phyloP scores from a whole-genome alignment of 2,888 invertebrate species.

The Odontocerum albicorne region DNA sequence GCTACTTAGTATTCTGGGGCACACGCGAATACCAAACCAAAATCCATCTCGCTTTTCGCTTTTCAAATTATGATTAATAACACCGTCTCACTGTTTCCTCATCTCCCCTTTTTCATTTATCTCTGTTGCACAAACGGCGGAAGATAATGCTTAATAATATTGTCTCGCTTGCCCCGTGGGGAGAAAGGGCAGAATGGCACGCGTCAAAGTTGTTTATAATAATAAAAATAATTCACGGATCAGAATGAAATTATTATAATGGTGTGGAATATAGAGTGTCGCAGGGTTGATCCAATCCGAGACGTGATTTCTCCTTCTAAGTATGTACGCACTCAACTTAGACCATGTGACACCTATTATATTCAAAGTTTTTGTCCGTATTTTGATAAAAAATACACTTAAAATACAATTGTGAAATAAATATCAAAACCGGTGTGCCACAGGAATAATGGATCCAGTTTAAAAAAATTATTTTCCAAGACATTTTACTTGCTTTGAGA shows the following conservation, averaged over 20 bases:
- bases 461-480: too few relatives aligned
- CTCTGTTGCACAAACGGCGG: slow-evolving; percentile 6
- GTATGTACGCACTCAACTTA: too few relatives aligned
- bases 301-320: too few relatives aligned
- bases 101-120: slow-evolving; percentile 11
- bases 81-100: slow-evolving; percentile 30
- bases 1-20: slow-evolving; percentile 33
- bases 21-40: slow-evolving; percentile 35
- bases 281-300: slow-evolving; percentile 14
- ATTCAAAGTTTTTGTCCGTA: too few relatives aligned
- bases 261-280: slow-evolving; percentile 14
- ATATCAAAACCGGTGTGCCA: too few relatives aligned
- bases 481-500: too few relatives aligned
- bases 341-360: too few relatives aligned
- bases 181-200: slow-evolving; percentile 19
- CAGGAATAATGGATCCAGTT: too few relatives aligned
- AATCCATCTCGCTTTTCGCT: slow-evolving; percentile 36
- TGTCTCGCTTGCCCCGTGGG: slow-evolving; percentile 16
- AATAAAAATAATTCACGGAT: slow-evolving; percentile 35
- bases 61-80: slow-evolving; percentile 38
- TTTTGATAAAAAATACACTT: too few relatives aligned
- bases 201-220: slow-evolving; percentile 35
- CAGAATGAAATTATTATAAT: slow-evolving; percentile 34
- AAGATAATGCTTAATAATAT: not conserved
- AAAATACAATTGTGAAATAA: too few relatives aligned